phyloP scores from a whole-genome alignment of 92 coral and sea anemone species.

The Nematostella vectensis region DNA sequence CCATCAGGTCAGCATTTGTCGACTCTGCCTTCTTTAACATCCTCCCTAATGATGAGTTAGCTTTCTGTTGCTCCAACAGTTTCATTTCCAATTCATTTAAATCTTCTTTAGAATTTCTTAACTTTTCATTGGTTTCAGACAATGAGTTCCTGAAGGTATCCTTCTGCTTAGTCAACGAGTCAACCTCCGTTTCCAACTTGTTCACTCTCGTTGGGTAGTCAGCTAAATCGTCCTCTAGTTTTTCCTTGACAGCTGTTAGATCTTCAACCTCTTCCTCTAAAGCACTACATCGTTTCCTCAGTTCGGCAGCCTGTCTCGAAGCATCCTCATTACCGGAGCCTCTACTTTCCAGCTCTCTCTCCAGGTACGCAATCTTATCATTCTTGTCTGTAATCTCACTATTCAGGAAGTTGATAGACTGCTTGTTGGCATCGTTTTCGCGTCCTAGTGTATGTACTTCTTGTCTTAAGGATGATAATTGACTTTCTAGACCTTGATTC shows the following conservation, averaged over 20 bases:
- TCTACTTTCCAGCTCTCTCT: constrained; percentile 44
- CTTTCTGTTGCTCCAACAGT: constrained; percentile 67
- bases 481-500: constrained; percentile 47
- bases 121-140: constrained; percentile 35
- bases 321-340: constrained; percentile 40
- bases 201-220: constrained; percentile 41
- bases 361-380: constrained; percentile 45
- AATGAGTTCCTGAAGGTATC: constrained; percentile 44
- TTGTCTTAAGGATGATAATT: constrained; percentile 51
- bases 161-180: constrained; percentile 45
- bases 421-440: constrained; percentile 41
- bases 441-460: constrained; percentile 55
- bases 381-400: constrained; percentile 39
- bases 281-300: constrained; percentile 36
- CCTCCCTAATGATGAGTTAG: constrained; percentile 61
- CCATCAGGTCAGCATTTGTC: constrained; percentile 27
- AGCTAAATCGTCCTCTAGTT: constrained; percentile 38
- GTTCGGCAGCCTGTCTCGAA: constrained; percentile 31
- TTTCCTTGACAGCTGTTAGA: constrained; percentile 30
- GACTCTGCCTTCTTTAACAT: constrained; percentile 63
- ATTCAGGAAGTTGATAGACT: constrained; percentile 30
- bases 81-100: constrained; percentile 30
- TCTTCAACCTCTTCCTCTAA: constrained; percentile 63
- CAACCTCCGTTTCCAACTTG: constrained; percentile 49
- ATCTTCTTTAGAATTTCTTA: constrained; percentile 43